A percentile compares a stretch with the other conserved stretches of the same genome.
Conservation (phyloP, 30 jellyfish, hydroid and myxozoan species). For the Hydra vulgaris region DNA sequence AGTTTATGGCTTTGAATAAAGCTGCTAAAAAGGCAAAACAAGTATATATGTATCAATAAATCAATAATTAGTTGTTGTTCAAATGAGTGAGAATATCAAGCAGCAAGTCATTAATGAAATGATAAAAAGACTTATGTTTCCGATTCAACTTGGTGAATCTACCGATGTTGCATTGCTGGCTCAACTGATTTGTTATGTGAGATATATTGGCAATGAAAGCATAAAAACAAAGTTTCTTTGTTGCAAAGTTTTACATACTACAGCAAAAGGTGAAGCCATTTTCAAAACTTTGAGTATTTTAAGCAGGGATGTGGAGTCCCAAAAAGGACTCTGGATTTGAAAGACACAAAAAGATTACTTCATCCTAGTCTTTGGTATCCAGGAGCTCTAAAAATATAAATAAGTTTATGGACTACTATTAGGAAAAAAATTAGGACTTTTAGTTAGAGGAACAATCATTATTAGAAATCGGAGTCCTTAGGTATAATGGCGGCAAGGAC, state of each 20-base stretch:
- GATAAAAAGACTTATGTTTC: background rate
- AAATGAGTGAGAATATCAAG: background rate
- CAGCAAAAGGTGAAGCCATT: background rate
- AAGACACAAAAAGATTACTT: no score
- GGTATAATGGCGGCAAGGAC: no score
- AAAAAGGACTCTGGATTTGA: no score
- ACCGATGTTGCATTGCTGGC: background rate
- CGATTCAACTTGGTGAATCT: background rate
- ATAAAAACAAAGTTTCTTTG: background rate
- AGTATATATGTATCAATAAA: background rate
- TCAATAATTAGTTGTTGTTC: background rate
- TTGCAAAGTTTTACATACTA: background rate
- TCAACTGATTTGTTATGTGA: background rate
- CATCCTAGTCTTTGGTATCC: no score
- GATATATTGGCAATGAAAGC: background rate
- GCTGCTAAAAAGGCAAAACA: background rate
- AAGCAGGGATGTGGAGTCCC: no score
- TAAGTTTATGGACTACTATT: no score
- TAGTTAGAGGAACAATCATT: no score
- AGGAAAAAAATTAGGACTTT: no score
- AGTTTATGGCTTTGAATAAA: background rate
- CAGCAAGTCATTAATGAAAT: background rate
- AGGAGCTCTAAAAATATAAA: no score
- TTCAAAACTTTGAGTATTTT: background rate
- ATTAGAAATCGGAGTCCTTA: no score